Evolutionary conservation across 2,113 vertebrate genomes (phyloP), one percentile per base, ranked within the genome.

Genomic region (Anolis sagrei): DNA sequence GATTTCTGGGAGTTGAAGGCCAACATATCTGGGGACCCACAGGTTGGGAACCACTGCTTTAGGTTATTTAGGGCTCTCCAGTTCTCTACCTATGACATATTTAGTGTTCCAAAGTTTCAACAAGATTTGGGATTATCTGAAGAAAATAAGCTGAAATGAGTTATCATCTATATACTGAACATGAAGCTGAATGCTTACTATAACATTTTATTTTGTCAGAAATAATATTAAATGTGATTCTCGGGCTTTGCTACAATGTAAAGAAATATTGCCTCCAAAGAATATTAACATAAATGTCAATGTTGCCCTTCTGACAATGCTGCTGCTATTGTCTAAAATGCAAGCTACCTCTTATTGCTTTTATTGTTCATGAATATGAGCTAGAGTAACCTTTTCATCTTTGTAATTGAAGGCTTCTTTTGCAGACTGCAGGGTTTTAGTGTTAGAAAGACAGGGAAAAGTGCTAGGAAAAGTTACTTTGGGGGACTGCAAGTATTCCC

Each of bases 341-440:
- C 79, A 72, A n/a, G 85, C 34, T 3, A 91, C 61, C 79, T 85
- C 80, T 86, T 69, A 80, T 39, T 54, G 29, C 32, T 70, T 88
- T 77, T 70, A 49, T 61, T 83, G 19, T 39, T 76, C 34, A 49
- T 3, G 76, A 86, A 51, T 83, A 78, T 81, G 25, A 36, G 23
- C 74, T 83, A 11, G 61, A 90, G 73, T 1, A 79, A 51, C 79
- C 78, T 1, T 76, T 85, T 79, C 23, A 36, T 36, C 5, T 39
- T 74, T 18, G 4, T 19, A n/a, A 66, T 58, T 7, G 14, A 83
- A 4, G 8, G 2, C 39, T 44, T 4, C 39, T 44, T 44, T 44
- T 44, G 39, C 39, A 32, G 13, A 27, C 58, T 86, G 62, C 58
- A n/a, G 7, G 86, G 78, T 6, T 75, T 85, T 13, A 54, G 19